Base-by-base conservation (phyloP, 2,113 vertebrate genomes). In the Taurulus bubalis region DNA sequence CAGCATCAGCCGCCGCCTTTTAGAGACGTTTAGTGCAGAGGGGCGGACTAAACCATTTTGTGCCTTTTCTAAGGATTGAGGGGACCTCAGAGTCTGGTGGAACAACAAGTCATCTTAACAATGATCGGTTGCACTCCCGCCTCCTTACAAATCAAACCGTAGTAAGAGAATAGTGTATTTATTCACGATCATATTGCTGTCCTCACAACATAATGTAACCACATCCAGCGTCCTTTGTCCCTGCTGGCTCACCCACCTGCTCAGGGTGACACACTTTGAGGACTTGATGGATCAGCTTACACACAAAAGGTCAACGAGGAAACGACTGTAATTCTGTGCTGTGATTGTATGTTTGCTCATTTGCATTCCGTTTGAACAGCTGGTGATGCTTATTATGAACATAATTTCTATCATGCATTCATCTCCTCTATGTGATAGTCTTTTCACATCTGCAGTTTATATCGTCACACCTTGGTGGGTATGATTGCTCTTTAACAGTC, bases 401-500 rank as follows among this genome's bases (percentile, higher is more conserved):
- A 55, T 47, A 4, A 24, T 64, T 59, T 30, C 49, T 47, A 30
- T 51, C 6, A 14, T 74, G 30, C 42, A 22, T 68, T 63, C 66
- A 72, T 42, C n/a, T 70, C 32, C 26, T 74, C 58, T 49, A 15
- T 55, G n/a, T 40, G 0, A 63, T 42, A 45, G 20, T 18, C 36
- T 71, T 84, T 88, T 62, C 51, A 67, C 30, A 64, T 36, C 2
- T 65, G 26, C 62, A 77, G 53, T 64, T 67, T 42, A 65, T 67
- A 59, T 18, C 4, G 16, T 47, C 64, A 26, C 49, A 45, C 77
- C 58, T 58, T 53, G 77, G 71, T 18, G 73, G 82, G 68, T 51
- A 6, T 40, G 56, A 85, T 72, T 85, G 60, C 59, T 85, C 83
- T 82, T 67, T 80, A 38, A 85, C 71, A 40, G 70, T 11, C 11